Evolutionary conservation across 2,113 vertebrate species (phyloP).

Genomic region (Gavia stellata): DNA sequence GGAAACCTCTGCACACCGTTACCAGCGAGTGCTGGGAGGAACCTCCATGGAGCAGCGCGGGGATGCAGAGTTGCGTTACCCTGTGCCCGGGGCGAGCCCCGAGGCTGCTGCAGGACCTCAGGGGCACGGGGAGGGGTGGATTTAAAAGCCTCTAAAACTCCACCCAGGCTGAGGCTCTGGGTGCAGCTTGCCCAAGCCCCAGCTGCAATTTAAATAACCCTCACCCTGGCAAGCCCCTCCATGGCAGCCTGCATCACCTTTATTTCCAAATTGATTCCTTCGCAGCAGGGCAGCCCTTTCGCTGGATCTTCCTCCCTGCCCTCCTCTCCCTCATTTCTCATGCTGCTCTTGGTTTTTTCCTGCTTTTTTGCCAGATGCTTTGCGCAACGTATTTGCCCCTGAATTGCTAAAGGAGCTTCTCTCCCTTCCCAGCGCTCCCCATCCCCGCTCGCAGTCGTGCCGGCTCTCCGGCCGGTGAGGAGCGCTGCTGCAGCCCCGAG

Average conservation of each 20-base stretch:
- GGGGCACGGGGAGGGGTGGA: background rate
- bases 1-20: background rate
- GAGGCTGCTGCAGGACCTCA: rapidly evolving
- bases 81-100: background rate
- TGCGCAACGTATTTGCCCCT: rapidly evolving
- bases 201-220: background rate
- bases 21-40: background rate
- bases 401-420: rapidly evolving
- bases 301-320: background rate
- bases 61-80: background rate
- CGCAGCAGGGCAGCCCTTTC: background rate
- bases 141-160: background rate
- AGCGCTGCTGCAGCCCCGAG: background rate
- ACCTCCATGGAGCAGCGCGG: rapidly evolving
- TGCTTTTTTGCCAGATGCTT: background rate
- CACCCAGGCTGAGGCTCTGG: no score
- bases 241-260: background rate
- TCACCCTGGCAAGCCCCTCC: background rate
- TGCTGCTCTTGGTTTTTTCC: background rate
- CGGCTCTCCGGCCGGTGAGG: rapidly evolving
- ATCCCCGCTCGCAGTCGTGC: rapidly evolving
- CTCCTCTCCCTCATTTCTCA: background rate
- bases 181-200: background rate
- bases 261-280: background rate
- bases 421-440: background rate